These are phyloP conservation scores for Heliconius hermathena DNA, from an alignment of 1,140 invertebrate species.

Conservation along the genomic window DNA sequence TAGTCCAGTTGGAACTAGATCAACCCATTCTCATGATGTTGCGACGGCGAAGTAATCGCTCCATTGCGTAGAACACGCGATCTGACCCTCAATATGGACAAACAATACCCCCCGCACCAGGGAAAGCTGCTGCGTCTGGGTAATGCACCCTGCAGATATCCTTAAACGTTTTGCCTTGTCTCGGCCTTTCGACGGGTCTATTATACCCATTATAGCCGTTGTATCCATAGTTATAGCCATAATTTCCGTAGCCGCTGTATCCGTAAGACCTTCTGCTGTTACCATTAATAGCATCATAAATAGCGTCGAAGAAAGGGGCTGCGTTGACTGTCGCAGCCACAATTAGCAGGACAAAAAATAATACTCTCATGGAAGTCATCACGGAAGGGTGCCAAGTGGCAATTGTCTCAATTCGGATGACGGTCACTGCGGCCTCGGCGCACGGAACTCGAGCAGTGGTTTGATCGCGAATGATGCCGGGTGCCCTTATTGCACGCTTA, in stretches of 20 bases:
- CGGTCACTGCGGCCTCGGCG: slow-evolving; percentile 66
- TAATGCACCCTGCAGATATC: slow-evolving; percentile 76
- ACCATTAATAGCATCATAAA: slow-evolving; percentile 74
- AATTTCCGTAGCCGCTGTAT: slow-evolving; percentile 61
- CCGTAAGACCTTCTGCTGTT: slow-evolving; percentile 67
- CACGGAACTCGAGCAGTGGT: slow-evolving; percentile 70
- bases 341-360: slow-evolving; percentile 51
- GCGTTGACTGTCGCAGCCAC: slow-evolving; percentile 50
- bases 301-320: slow-evolving; percentile 72
- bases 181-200: slow-evolving; percentile 48
- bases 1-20: slow-evolving; percentile 40
- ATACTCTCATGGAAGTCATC: slow-evolving; percentile 62
- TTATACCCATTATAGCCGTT: slow-evolving; percentile 52
- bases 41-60: slow-evolving; percentile 71
- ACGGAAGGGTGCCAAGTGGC: slow-evolving; percentile 70
- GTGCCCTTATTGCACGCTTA: slow-evolving; percentile 64
- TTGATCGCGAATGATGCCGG: slow-evolving; percentile 76
- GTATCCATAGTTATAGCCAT: slow-evolving; percentile 62
- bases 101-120: slow-evolving; percentile 66
- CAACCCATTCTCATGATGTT: slow-evolving; percentile 78
- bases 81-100: slow-evolving; percentile 78
- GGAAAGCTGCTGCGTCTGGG: slow-evolving; percentile 64
- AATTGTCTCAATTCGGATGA: slow-evolving; percentile 75
- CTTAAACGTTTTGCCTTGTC: slow-evolving; percentile 71
- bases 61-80: slow-evolving; percentile 80